Evolutionary conservation across 2,113 vertebrate species (phyloP), one percentile per base, ranked within the genome.

Genomic region (Chunga burmeisteri): DNA sequence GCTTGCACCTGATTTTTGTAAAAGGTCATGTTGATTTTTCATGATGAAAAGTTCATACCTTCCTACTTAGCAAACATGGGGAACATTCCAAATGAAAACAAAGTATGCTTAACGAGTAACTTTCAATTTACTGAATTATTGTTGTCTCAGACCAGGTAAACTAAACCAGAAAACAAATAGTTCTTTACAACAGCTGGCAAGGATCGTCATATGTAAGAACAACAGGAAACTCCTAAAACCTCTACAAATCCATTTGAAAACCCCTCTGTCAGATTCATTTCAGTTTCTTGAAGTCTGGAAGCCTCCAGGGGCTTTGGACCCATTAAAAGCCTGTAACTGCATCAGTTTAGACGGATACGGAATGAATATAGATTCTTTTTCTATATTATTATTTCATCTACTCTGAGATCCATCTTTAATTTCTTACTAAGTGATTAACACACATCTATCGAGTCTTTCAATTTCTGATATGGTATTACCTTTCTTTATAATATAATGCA

Each of bases 11-110:
- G 42, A 47, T 93, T 93, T 89, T 85, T 79, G 32, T 63, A 74
- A 94, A 97, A 94, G 96, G 95, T 97, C 86, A 86, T 26, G 77
- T 94, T 95, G 95, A 94, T 93, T 86, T 94, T 94, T 93, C 81
- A 52, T 16, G 9, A 75, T 40, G 77, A 88, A 66, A 95, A 91
- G 88, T 92, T 93, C 70, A 44, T 42, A 47, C 44, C 40, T 94
- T 83, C 59, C 68, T 38, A 84, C 78, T 92, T 95, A 58, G 81
- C 61, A 89, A 85, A 93, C 93, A 73, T 12, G 10, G 20, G 52
- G 78, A 84, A 86, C 50, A 81, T 16, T 73, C 22, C 59, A 71
- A 86, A 61, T 4, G 19, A 79, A 96, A 95, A 40, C 55, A 92
- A 86, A 93, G 44, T 15, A 74, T 11, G 16, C 42, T 62, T 92